Conservation (phyloP, 2,888 invertebrate species). For the Colletes collaris region DNA sequence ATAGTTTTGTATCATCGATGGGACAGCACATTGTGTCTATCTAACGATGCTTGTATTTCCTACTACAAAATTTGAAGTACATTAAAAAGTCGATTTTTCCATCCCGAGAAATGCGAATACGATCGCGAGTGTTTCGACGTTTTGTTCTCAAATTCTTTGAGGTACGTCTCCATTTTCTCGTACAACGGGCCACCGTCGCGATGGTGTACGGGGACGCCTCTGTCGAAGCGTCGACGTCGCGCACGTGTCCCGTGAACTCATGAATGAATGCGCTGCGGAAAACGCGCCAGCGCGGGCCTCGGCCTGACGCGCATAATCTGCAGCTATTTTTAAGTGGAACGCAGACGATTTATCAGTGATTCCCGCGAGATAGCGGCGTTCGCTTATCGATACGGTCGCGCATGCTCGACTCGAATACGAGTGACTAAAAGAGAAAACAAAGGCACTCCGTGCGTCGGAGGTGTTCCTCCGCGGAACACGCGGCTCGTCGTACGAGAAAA, state of each 20-base stretch:
- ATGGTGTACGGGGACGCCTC: no score
- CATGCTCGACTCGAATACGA: conserved; percentile 8
- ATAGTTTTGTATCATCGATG: no score
- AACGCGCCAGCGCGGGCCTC: conserved; percentile 40
- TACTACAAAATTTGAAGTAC: no score
- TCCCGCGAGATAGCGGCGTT: conserved; percentile 48
- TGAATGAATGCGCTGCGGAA: conserved; percentile 63
- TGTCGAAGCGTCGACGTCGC: no score
- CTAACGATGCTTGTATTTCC: no score
- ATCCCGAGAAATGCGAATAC: no score
- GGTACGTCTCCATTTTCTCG: no score
- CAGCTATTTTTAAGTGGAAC: conserved; percentile 66
- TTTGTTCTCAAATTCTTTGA: no score
- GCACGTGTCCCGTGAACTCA: conserved; percentile 59
- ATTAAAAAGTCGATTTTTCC: no score
- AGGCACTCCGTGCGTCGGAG: conserved; percentile 10
- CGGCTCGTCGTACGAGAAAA: background rate
- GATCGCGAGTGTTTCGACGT: no score
- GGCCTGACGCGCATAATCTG: conserved; percentile 49
- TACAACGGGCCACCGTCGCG: no score
- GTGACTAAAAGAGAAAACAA: conserved; percentile 62
- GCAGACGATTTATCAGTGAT: conserved; percentile 68
- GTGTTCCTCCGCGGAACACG: background rate
- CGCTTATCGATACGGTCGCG: conserved; percentile 55
- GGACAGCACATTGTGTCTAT: no score